phyloP scores from a whole-genome alignment of 2,113 vertebrate species.

The Muscicapa adusta region DNA sequence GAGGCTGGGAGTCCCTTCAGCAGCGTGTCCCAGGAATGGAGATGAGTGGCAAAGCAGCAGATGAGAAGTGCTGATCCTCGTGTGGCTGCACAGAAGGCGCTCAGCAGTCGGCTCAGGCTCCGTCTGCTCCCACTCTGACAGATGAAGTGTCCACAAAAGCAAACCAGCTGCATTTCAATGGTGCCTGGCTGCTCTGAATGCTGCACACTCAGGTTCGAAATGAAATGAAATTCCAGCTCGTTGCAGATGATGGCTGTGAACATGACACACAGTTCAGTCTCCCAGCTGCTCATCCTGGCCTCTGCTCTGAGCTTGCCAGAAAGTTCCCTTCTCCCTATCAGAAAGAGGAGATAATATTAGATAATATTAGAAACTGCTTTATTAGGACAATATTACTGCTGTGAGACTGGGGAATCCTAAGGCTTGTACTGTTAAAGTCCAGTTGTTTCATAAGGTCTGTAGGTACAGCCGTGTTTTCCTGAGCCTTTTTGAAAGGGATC shows the following conservation, averaged over 20 bases:
- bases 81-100: not conserved
- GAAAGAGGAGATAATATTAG: not conserved
- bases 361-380: not conserved
- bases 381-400: not conserved
- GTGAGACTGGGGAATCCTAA: not conserved
- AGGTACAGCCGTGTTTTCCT: not conserved
- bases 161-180: conserved; percentile 18
- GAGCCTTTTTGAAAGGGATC: not conserved
- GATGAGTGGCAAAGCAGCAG: not conserved
- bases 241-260: not conserved
- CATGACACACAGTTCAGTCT: not conserved
- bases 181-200: not conserved
- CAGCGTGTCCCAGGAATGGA: not conserved
- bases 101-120: conserved; percentile 36
- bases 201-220: not conserved
- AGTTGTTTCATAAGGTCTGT: not conserved
- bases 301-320: not conserved
- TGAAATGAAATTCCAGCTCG: not conserved
- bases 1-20: not conserved
- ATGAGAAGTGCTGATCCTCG: not conserved
- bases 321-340: not conserved
- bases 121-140: not conserved
- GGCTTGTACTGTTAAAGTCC: not conserved
- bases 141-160: not conserved
- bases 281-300: not conserved